These are phyloP conservation scores for Sebastes vulpes DNA, from an alignment of 2,797 vertebrate genomes.

Conservation along the genomic window DNA sequence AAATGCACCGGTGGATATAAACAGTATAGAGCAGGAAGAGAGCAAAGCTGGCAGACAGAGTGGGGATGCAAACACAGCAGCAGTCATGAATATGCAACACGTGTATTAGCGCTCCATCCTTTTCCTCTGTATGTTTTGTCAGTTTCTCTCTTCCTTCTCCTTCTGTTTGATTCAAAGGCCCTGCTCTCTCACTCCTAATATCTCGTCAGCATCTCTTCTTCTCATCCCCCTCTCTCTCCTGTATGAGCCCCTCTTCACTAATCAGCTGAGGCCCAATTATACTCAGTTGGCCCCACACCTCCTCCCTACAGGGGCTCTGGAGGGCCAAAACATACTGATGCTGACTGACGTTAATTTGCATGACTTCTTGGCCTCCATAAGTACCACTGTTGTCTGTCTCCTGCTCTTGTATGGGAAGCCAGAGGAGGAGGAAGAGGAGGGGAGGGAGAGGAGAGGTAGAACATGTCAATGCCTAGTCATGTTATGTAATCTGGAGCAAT, in stretches of 20 bases:
- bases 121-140: constrained; percentile 46
- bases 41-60: constrained; percentile 2
- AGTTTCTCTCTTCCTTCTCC: constrained; percentile 29
- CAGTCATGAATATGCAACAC: constrained; percentile 55
- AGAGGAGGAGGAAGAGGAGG: constrained; percentile 27
- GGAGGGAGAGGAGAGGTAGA: constrained; percentile 37
- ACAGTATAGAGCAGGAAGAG: not conserved
- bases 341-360: constrained; percentile 90
- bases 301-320: constrained; percentile 74
- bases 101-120: constrained; percentile 13
- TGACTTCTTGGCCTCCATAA: constrained; percentile 86
- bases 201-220: constrained; percentile 56
- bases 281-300: constrained; percentile 72
- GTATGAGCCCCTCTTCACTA: constrained; percentile 68
- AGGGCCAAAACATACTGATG: constrained; percentile 80
- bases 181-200: constrained; percentile 53
- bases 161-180: constrained; percentile 47
- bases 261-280: constrained; percentile 84
- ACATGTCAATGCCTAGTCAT: constrained; percentile 58
- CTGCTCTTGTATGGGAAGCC: constrained; percentile 52
- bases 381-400: constrained; percentile 80
- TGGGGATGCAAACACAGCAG: constrained; percentile 10
- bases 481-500: constrained; percentile 72
- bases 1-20: not conserved
- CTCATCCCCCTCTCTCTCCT: constrained; percentile 8